Evolutionary conservation across 2,113 vertebrate species (phyloP).

Genomic region (Gobius niger): DNA sequence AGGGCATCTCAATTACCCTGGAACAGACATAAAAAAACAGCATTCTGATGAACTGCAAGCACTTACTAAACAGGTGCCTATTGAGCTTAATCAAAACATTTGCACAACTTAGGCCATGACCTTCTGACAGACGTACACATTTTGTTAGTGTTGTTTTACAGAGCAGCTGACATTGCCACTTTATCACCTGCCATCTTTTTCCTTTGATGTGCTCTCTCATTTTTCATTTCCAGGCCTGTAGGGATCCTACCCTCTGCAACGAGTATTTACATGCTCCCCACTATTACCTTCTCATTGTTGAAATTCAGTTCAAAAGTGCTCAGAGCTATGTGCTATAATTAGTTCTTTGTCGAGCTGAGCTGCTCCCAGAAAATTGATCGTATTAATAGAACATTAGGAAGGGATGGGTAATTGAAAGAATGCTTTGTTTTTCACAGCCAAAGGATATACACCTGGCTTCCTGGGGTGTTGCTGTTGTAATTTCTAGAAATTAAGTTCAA

Average conservation of each 20-base stretch:
- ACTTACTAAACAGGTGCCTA: background rate
- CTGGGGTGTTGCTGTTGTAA: slow-evolving; percentile 6
- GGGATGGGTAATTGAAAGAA: slow-evolving; percentile 38
- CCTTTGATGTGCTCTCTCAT: slow-evolving; percentile 28
- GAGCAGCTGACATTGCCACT: slow-evolving; percentile 32
- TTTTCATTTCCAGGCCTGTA: slow-evolving; percentile 27
- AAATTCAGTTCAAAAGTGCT: slow-evolving; percentile 33
- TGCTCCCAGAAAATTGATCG: slow-evolving; percentile 21
- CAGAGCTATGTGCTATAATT: slow-evolving; percentile 34
- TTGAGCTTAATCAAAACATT: background rate
- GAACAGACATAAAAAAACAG: slow-evolving; percentile 16
- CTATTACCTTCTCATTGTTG: slow-evolving; percentile 33
- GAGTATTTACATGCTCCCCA: slow-evolving; percentile 53
- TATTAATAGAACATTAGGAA: slow-evolving; percentile 36
- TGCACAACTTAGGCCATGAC: slow-evolving; percentile 16
- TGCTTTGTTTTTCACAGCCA: slow-evolving; percentile 34
- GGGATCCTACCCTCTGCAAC: slow-evolving; percentile 28
- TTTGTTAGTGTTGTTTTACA: slow-evolving; percentile 26
- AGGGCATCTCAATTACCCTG: slow-evolving; percentile 92
- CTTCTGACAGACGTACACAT: slow-evolving; percentile 18
- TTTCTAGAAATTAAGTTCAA: slow-evolving; percentile 14
- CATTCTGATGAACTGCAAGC: too few relatives aligned
- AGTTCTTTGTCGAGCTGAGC: slow-evolving; percentile 26
- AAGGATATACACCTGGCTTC: slow-evolving; percentile 49
- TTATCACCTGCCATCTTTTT: slow-evolving; percentile 34